Conservation (phyloP, 2,797 vertebrate species). For the Nyctalus aviator region DNA sequence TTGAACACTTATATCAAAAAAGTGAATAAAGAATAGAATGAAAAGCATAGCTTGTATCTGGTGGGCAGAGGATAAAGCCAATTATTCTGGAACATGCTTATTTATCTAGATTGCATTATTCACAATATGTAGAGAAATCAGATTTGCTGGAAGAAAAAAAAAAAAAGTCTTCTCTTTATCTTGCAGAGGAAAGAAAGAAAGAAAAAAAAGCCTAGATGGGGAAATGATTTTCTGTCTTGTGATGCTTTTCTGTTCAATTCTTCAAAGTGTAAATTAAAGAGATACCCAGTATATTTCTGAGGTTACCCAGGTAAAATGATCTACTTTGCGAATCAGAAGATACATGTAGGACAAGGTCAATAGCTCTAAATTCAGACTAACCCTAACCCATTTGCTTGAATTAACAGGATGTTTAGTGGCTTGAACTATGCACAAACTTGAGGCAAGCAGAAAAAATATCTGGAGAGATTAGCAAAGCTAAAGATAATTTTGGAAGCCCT, state of each 20-base stretch:
- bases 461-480: not conserved
- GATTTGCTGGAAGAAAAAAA: not conserved
- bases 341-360: not conserved
- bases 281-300: not conserved
- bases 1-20: constrained; percentile 86
- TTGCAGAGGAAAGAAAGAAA: not conserved
- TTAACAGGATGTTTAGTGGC: not conserved
- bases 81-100: constrained; percentile 76
- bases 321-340: constrained; percentile 16
- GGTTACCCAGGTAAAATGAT: constrained; percentile 24
- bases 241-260: constrained; percentile 36
- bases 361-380: not conserved
- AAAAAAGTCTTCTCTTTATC: constrained; percentile 18
- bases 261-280: constrained; percentile 53
- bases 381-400: not conserved
- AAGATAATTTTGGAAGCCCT: not conserved
- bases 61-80: constrained; percentile 82
- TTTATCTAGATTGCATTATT: constrained; percentile 78
- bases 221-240: not conserved
- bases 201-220: not conserved
- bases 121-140: constrained; percentile 51
- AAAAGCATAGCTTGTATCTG: constrained; percentile 81
- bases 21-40: constrained; percentile 84
- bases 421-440: not conserved
- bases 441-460: not conserved